Evolutionary conservation across 2,888 invertebrate species (phyloP), one percentile per base, ranked within the genome.

Genomic region (Drosophila nigritarsus): DNA sequence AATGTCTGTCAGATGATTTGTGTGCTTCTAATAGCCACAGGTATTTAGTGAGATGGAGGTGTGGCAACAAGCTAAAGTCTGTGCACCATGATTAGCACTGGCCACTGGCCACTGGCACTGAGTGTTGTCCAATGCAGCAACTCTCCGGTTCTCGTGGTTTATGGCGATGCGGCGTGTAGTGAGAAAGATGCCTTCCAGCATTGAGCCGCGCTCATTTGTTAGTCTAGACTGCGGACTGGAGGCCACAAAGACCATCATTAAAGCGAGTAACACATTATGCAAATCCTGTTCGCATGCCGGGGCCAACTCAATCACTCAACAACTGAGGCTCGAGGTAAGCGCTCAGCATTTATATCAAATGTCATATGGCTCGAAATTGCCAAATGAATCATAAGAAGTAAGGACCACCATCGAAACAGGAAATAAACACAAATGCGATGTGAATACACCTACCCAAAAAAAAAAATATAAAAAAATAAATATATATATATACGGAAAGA

Each of bases 371-470:
- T 78, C 78, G 38, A 75, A 90, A 90, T 86, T 90, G 90, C 77
- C 83, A 85, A 87, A 90, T 87, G 87, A 89, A 90, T 90, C 91
- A 87, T 90, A 77, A 72, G 69, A 56, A 73, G 68, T 49, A 49
- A 69, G 67, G 84, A 84, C 84, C 85, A 85, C 85, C 90, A 71
- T 70, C 73, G 45, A 90, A 89, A 90, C 91, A 90, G 91, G 91
- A 87, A 89, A 89, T 87, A 86, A 79, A 83, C 66, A 76, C 73
- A 72, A 80, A 82, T 75, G 65, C 72, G 55, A 66, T 66, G 71
- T 61, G 71, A 49, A 30, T 68, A 77, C 66, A 73, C 71, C 80
- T 73, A 90, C 82, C 82, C 82, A 34, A 74, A 69, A 68, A 63
- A 78, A 48, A 68, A 7, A 13, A 15, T 6, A 20, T 66, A 63